Conservation (phyloP, 1,140 invertebrate genomes). For the Lordiphosa clarofinis region DNA sequence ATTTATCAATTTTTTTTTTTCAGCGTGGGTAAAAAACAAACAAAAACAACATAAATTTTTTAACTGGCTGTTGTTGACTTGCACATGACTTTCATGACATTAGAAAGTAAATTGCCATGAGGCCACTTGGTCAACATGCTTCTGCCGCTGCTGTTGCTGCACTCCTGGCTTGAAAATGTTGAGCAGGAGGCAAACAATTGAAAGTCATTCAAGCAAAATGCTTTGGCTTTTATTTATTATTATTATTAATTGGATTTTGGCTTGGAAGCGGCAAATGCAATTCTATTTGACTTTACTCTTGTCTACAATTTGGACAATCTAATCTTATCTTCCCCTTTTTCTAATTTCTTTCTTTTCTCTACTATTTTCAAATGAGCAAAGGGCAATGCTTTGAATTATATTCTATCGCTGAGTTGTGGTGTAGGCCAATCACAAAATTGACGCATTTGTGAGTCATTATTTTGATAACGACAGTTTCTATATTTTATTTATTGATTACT, state of each 20-base stretch:
- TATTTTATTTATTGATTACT: too few relatives aligned
- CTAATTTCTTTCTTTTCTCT: too few relatives aligned
- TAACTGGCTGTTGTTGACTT: constrained; percentile 46
- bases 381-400: too few relatives aligned
- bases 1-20: constrained; percentile 54
- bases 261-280: too few relatives aligned
- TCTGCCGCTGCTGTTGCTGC: constrained; percentile 25
- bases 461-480: too few relatives aligned
- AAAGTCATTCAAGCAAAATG: constrained; percentile 43
- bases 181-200: constrained; percentile 39
- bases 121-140: constrained; percentile 67
- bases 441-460: too few relatives aligned
- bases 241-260: constrained; percentile 50
- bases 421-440: too few relatives aligned
- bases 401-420: too few relatives aligned
- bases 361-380: too few relatives aligned
- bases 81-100: constrained; percentile 75
- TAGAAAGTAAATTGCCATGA: constrained; percentile 77
- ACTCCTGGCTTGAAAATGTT: constrained; percentile 17
- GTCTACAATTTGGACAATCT: too few relatives aligned
- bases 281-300: too few relatives aligned
- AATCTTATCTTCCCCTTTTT: too few relatives aligned
- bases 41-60: constrained; percentile 14
- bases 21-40: constrained; percentile 36
- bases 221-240: constrained; percentile 27